These are phyloP conservation scores for Pteronotus mesoamericanus DNA, from an alignment of 2,797 vertebrate genomes.

Conservation along the genomic window DNA sequence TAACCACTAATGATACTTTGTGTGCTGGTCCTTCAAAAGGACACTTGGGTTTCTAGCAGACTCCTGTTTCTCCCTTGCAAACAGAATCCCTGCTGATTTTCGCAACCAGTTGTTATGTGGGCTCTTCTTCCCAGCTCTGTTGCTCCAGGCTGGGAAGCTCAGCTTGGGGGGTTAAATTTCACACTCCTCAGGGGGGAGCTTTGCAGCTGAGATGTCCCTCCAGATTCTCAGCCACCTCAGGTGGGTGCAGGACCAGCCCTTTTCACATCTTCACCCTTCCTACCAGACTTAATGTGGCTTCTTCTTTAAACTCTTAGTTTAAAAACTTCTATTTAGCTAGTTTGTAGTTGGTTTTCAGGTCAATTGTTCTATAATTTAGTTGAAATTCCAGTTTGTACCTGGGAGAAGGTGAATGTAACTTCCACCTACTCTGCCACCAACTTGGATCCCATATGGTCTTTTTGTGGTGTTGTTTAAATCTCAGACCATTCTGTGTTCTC, in stretches of 20 bases:
- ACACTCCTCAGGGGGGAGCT: background rate
- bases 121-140: background rate
- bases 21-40: background rate
- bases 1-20: background rate
- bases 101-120: background rate
- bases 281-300: background rate
- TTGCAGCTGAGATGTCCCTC: background rate
- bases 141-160: background rate
- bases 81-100: background rate
- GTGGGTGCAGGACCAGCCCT: background rate
- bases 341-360: background rate
- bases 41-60: background rate
- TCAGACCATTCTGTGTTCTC: background rate
- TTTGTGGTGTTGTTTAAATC: background rate
- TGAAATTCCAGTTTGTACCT: background rate
- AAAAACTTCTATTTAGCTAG: background rate
- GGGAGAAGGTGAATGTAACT: background rate
- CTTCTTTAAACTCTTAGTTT: background rate
- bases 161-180: background rate
- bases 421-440: background rate
- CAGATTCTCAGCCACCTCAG: background rate
- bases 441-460: background rate
- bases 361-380: background rate
- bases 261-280: background rate
- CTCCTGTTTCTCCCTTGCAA: background rate